A percentile compares a stretch with the other conserved stretches of the same genome.
Conservation (phyloP, 1,140 invertebrate genomes). For the Neodiprion pinetum region DNA sequence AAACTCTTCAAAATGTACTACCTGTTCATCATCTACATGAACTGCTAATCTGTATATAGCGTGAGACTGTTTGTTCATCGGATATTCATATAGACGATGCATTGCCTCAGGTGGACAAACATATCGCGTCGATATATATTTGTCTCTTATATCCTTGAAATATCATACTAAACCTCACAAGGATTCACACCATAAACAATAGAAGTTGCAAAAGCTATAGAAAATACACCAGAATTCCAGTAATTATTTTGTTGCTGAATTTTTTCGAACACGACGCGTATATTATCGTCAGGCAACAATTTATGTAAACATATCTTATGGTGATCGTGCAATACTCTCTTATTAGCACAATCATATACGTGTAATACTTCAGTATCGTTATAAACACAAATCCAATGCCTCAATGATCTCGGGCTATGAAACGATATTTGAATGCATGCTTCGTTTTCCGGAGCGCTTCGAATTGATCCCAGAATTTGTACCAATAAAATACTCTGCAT, state of each 20-base stretch:
- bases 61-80: slow-evolving; percentile 14
- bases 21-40: slow-evolving; percentile 24
- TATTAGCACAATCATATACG: neutral
- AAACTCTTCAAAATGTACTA: slow-evolving; percentile 23
- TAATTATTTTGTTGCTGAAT: neutral
- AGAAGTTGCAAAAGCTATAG: neutral
- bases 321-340: neutral
- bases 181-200: neutral
- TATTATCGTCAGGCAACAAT: neutral
- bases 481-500: neutral
- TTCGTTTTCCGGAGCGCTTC: neutral
- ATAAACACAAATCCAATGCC: neutral
- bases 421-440: neutral
- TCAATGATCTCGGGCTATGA: neutral
- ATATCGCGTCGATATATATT: slow-evolving; percentile 19
- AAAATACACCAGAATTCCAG: neutral
- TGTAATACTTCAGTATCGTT: too few relatives aligned
- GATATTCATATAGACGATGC: neutral
- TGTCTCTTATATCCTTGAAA: neutral
- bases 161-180: neutral
- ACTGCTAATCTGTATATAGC: slow-evolving; percentile 22
- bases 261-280: neutral
- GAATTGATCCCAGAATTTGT: neutral
- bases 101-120: slow-evolving; percentile 4
- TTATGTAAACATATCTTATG: neutral